phyloP scores from a whole-genome alignment of 2,888 invertebrate species.

The Clusia tigrina region DNA sequence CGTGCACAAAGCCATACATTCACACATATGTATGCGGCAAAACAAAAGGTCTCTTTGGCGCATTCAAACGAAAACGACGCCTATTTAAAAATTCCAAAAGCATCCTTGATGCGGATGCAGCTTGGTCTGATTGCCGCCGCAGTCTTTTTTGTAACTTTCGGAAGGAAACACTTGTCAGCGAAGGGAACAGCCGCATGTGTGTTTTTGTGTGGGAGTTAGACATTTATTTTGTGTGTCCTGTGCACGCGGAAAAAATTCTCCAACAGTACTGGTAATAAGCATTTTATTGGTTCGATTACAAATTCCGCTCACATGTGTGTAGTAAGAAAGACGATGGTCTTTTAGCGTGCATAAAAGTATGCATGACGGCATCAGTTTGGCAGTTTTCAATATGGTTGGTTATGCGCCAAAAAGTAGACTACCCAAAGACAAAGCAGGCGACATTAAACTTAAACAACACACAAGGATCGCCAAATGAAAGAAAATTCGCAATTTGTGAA shows the following conservation, averaged over 20 bases:
- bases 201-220: not conserved
- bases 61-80: constrained; percentile 30
- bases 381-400: constrained; percentile 48
- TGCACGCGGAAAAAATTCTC: not conserved
- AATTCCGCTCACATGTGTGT: not conserved
- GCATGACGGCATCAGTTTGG: not conserved
- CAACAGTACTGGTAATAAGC: not conserved
- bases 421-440: constrained; percentile 11
- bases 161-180: constrained; percentile 2
- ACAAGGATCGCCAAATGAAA: too few species aligned
- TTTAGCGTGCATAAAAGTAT: not conserved
- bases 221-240: not conserved
- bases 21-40: not conserved
- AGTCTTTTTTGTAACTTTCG: not conserved
- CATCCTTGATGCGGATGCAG: constrained; percentile 28
- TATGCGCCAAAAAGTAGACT: constrained; percentile 12
- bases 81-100: constrained; percentile 51
- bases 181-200: not conserved
- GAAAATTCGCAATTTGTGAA: too few species aligned
- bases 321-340: not conserved
- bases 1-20: not conserved
- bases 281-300: constrained; percentile 2
- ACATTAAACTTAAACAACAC: too few species aligned
- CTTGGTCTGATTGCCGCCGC: constrained; percentile 4
- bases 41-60: not conserved